phyloP scores from a whole-genome alignment of 2,888 invertebrate genomes.

The Cheilosia scutellata region DNA sequence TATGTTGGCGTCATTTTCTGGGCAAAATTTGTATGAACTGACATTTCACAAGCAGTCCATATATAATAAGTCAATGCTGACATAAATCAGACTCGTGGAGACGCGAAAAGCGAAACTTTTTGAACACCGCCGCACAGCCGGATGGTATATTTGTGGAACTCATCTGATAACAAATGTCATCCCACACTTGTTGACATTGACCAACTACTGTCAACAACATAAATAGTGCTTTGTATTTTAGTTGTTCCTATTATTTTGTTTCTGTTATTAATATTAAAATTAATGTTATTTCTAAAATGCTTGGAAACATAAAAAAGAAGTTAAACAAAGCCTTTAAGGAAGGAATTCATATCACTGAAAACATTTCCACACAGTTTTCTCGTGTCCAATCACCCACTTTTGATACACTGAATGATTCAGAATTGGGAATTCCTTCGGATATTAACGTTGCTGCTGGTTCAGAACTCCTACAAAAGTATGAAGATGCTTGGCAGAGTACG shows the following conservation, averaged over 20 bases:
- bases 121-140: conserved; percentile 16
- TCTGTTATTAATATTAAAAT: conserved; percentile 21
- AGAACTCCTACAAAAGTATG: conserved; percentile 87
- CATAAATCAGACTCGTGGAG: no score
- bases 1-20: no score
- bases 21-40: no score
- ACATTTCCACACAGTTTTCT: conserved; percentile 81
- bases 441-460: conserved; percentile 87
- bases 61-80: no score
- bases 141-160: conserved; percentile 27
- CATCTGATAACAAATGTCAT: conserved; percentile 53
- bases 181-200: conserved; percentile 16
- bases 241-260: conserved; percentile 2
- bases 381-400: conserved; percentile 77
- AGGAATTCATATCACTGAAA: conserved; percentile 83
- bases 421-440: conserved; percentile 79
- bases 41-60: no score
- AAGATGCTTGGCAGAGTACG: conserved; percentile 87
- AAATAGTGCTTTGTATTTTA: neutral
- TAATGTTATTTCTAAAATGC: conserved; percentile 80
- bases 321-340: conserved; percentile 84
- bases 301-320: conserved; percentile 84
- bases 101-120: neutral
- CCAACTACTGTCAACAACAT: conserved; percentile 38
- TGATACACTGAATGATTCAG: conserved; percentile 71